Conservation (phyloP, 2,888 invertebrate genomes). For the Nowickia ferox region DNA sequence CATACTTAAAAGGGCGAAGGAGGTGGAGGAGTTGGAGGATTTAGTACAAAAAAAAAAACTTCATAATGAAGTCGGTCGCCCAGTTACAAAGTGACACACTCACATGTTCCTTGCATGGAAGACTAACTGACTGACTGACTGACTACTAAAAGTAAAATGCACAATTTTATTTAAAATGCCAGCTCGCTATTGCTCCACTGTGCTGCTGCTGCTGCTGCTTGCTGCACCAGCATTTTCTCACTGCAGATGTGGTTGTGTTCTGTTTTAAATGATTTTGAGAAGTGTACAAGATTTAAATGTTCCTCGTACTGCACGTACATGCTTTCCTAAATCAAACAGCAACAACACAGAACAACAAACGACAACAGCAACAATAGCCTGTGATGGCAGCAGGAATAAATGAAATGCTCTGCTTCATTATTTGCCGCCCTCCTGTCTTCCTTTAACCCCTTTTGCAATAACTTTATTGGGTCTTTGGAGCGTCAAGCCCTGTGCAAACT, state of each 20-base stretch:
- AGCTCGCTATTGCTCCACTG: constrained; percentile 29
- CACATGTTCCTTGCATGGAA: neutral
- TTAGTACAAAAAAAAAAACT: constrained; percentile 46
- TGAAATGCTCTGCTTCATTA: constrained; percentile 44
- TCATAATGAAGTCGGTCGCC: constrained; percentile 32
- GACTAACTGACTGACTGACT: constrained; percentile 8
- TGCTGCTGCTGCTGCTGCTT: neutral
- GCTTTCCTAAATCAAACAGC: constrained; percentile 36
- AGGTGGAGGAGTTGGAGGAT: constrained; percentile 11
- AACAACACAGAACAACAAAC: neutral
- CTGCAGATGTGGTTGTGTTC: constrained; percentile 48
- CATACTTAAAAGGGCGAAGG: constrained; percentile 14
- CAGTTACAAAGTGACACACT: neutral
- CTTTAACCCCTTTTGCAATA: neutral
- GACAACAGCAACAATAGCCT: constrained; percentile 19
- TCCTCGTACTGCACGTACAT: constrained; percentile 50
- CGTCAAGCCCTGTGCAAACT: constrained; percentile 36
- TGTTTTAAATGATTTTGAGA: constrained; percentile 56
- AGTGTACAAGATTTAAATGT: constrained; percentile 63
- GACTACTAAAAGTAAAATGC: constrained; percentile 39
- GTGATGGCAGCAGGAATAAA: constrained; percentile 50
- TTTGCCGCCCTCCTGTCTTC: constrained; percentile 15
- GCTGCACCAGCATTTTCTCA: constrained; percentile 2
- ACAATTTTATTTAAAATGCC: constrained; percentile 45
- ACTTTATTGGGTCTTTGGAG: constrained; percentile 14